A percentile compares a stretch with the other conserved stretches of the same genome.
These are phyloP conservation scores for Diarsia brunnea DNA, from an alignment of 2,888 invertebrate genomes.

Conservation along the genomic window DNA sequence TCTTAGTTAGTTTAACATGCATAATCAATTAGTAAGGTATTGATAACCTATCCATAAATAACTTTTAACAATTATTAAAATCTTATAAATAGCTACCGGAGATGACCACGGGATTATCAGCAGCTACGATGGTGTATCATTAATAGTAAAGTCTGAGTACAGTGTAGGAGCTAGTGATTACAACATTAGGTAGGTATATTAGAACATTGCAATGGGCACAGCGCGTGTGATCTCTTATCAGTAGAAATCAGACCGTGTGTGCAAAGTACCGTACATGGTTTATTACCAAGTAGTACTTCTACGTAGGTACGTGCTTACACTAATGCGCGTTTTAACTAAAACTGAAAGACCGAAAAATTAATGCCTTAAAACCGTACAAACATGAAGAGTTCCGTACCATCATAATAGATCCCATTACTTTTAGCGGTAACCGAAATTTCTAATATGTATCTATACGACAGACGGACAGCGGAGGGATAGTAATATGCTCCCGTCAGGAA, in stretches of 20 bases:
- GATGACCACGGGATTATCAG: constrained; percentile 25
- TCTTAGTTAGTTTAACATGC: background rate
- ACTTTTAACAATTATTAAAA: background rate
- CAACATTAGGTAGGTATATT: background rate
- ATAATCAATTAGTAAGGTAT: background rate
- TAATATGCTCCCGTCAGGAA: too few relatives aligned
- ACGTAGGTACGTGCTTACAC: too few relatives aligned
- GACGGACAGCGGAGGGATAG: too few relatives aligned
- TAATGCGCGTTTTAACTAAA: background rate
- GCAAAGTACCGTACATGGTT: background rate
- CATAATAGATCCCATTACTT: too few relatives aligned
- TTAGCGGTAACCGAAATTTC: too few relatives aligned
- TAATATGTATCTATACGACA: too few relatives aligned
- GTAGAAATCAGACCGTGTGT: constrained; percentile 7
- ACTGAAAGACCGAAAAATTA: too few relatives aligned
- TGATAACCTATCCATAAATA: constrained; percentile 9
- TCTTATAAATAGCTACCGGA: background rate
- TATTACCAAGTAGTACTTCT: background rate
- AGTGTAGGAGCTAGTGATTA: background rate
- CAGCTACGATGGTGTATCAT: background rate
- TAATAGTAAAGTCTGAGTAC: background rate
- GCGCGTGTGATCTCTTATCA: background rate
- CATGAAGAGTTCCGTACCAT: too few relatives aligned
- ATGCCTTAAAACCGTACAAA: background rate
- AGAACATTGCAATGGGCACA: background rate